Evolutionary conservation across 1,140 invertebrate genomes (phyloP).

Genomic region (Agrypnia vestita): DNA sequence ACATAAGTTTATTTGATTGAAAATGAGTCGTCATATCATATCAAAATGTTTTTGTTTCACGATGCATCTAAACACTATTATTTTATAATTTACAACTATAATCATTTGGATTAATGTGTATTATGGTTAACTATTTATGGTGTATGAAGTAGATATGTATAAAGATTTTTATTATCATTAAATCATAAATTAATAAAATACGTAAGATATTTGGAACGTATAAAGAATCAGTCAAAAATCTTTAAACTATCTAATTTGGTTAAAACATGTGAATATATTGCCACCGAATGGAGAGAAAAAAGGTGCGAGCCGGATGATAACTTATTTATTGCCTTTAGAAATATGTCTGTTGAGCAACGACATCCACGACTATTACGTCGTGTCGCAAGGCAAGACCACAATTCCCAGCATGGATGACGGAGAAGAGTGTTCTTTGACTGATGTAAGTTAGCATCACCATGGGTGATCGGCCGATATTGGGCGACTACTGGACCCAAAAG

Average conservation of each 20-base stretch:
- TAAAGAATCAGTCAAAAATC: slow-evolving; percentile 3
- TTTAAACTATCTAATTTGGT: background rate
- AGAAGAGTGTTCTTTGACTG: slow-evolving; percentile 94
- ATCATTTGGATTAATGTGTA: no score
- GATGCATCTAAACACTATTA: no score
- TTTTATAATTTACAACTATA: no score
- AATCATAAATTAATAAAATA: background rate
- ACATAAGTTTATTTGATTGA: no score
- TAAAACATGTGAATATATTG: background rate
- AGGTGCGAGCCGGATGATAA: slow-evolving; percentile 30
- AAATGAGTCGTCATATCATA: no score
- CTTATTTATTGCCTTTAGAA: slow-evolving; percentile 51
- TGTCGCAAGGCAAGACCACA: slow-evolving; percentile 95
- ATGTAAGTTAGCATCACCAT: slow-evolving; percentile 80
- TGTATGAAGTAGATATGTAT: background rate
- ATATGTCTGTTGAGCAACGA: slow-evolving; percentile 81
- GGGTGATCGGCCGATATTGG: slow-evolving; percentile 40
- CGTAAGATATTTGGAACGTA: background rate
- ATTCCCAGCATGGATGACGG: slow-evolving; percentile 97
- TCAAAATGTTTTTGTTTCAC: no score
- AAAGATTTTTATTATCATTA: slow-evolving; percentile 11
- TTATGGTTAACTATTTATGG: no score
- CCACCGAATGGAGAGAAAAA: background rate
- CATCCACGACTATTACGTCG: slow-evolving; percentile 93
- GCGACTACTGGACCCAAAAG: slow-evolving; percentile 39